Evolutionary conservation across 2,888 invertebrate genomes (phyloP).

Genomic region (Eupithecia subumbrata): DNA sequence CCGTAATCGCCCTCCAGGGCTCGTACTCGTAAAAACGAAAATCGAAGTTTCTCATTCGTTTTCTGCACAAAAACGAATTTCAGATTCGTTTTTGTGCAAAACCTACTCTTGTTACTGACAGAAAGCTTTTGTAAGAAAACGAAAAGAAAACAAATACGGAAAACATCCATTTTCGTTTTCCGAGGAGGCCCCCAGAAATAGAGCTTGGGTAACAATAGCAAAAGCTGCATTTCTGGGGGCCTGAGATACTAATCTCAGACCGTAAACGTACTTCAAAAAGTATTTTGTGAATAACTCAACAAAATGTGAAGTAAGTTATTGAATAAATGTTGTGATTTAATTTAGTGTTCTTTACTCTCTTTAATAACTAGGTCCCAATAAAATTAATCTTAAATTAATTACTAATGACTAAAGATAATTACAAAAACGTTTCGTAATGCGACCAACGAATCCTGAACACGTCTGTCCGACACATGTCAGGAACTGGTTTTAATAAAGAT

Average conservation of each 20-base stretch:
- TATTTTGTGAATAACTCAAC: background rate
- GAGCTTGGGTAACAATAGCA: background rate
- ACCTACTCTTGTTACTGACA: too few relatives aligned
- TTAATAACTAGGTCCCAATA: background rate
- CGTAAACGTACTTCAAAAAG: background rate
- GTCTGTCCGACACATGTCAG: background rate
- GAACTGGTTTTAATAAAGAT: background rate
- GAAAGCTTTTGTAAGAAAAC: too few relatives aligned
- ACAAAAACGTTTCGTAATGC: background rate
- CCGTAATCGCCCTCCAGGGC: too few relatives aligned
- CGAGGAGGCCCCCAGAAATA: background rate
- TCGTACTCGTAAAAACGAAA: too few relatives aligned
- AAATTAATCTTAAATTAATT: too few relatives aligned
- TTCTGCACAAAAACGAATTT: too few relatives aligned
- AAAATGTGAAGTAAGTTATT: background rate
- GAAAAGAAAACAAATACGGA: too few relatives aligned
- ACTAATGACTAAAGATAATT: background rate
- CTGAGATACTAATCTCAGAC: too few relatives aligned
- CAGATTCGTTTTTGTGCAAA: too few relatives aligned
- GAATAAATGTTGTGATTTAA: background rate
- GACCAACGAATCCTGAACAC: background rate
- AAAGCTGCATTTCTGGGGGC: too few relatives aligned
- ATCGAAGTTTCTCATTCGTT: too few relatives aligned
- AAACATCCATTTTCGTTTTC: too few relatives aligned
- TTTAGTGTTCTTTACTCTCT: background rate